Evolutionary conservation across 1,140 invertebrate species (phyloP), one percentile per base, ranked within the genome.

Genomic region (Drosophila miranda): DNA sequence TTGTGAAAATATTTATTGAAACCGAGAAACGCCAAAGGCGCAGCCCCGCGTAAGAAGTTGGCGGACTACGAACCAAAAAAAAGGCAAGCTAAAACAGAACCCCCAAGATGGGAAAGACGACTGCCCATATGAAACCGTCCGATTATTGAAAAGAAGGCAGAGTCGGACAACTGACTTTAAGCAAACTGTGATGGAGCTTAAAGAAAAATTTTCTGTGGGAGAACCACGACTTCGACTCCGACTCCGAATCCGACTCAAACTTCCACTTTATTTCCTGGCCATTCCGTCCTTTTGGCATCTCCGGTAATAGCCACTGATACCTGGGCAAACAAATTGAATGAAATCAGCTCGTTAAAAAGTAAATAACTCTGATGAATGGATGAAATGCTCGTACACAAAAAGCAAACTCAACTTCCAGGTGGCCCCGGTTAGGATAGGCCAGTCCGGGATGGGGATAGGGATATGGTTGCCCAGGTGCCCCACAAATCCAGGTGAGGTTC

Each of bases 321-420:
- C 87, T 87, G 74, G 78, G 69, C 76, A 89, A 90, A 90, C 89
- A 90, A 90, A 90, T 90, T 90, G 89, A 90, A 90, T 90, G 89
- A 90, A 90, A 90, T 90, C 89, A 90, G 90, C 89, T 90, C 89
- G 89, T 90, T 89, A 90, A 90, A 90, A 90, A 90, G 89, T 90
- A 90, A 90, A 90, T 90, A 90, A 90, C 82, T 82, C 81, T 89
- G 89, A 90, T 90, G 89, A 90, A 90, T 90, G 86, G 78, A 72
- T 76, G 69, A 70, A 77, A 62, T 71, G 78, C 11, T 5, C 34
- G 34, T 13, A 38, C 80, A 86, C 87, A 89, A 86, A 86, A 78
- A 73, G 46, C 76, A 48, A 77, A 73, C 68, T 55, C 55, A 52
- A 59, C 57, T 49, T 38, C 14, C 56, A 50, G 54, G 43, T 52